A percentile compares a stretch with the other conserved stretches of the same genome.
These are phyloP conservation scores for Verasper variegatus DNA, from an alignment of 2,113 vertebrate species.

Conservation along the genomic window DNA sequence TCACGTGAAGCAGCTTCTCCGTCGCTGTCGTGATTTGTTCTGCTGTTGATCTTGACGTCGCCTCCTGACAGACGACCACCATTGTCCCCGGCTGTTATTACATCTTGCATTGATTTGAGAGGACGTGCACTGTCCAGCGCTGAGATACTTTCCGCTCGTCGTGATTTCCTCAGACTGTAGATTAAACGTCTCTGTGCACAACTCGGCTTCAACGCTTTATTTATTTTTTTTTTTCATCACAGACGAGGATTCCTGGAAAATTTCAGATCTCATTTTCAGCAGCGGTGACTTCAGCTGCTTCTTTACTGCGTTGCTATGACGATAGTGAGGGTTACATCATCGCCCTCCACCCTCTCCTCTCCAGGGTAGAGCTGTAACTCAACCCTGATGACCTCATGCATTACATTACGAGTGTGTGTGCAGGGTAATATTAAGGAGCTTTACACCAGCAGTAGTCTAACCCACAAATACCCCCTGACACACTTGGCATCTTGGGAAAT, in stretches of 20 bases:
- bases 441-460: constrained; percentile 60
- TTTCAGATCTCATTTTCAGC: not conserved
- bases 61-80: no score
- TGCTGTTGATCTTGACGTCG: no score
- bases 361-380: constrained; percentile 39
- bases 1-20: no score
- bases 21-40: no score
- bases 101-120: no score
- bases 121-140: no score
- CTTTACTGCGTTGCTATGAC: constrained; percentile 27
- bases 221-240: no score
- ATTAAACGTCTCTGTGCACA: not conserved
- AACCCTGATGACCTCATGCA: constrained; percentile 43
- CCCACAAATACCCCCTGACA: constrained; percentile 59
- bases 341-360: constrained; percentile 17
- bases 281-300: not conserved
- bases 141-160: no score
- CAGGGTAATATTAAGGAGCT: constrained; percentile 48
- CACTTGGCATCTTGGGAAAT: constrained; percentile 58
- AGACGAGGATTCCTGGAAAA: not conserved
- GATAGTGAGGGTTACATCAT: constrained; percentile 53
- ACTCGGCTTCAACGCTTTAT: not conserved
- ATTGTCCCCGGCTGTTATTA: no score
- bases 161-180: no score
- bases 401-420: not conserved